Conservation (phyloP, 2,113 vertebrate genomes). For the Circaetus gallicus region DNA sequence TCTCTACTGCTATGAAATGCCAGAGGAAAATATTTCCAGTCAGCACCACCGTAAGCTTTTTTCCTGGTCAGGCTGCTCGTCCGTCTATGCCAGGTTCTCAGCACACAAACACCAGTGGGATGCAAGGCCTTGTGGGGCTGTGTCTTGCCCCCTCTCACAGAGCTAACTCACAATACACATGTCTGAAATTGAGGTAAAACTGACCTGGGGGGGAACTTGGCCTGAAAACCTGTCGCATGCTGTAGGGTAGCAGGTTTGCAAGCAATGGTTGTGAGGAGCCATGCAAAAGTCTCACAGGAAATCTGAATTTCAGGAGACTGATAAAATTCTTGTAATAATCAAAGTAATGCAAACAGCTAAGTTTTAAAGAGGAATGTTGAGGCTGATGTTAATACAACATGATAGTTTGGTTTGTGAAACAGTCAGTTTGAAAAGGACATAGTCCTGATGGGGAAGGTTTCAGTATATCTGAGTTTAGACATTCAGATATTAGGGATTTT, state of each 20-base stretch:
- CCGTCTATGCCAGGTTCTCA: not conserved
- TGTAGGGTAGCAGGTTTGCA: not conserved
- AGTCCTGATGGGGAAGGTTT: not conserved
- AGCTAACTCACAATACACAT: not conserved
- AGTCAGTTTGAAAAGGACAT: not conserved
- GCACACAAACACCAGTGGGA: not conserved
- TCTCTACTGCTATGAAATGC: not conserved
- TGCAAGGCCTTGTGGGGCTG: rapidly evolving
- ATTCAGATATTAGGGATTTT: not conserved
- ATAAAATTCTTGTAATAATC: not conserved
- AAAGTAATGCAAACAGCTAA: not conserved
- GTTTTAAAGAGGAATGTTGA: not conserved
- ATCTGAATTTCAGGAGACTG: not conserved
- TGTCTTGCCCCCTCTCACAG: not conserved
- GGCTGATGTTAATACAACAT: not conserved
- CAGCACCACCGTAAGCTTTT: not conserved
- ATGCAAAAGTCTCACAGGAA: not conserved
- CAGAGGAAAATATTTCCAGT: not conserved
- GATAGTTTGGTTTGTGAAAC: not conserved
- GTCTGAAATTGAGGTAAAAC: not conserved
- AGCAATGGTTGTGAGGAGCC: not conserved
- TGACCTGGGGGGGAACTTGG: not conserved
- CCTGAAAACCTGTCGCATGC: not conserved
- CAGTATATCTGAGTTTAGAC: not conserved
- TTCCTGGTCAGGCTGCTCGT: not conserved